A percentile compares a stretch with the other conserved stretches of the same genome.
These are phyloP conservation scores for Microchrysa polita DNA, from an alignment of 2,888 invertebrate species.

Conservation along the genomic window DNA sequence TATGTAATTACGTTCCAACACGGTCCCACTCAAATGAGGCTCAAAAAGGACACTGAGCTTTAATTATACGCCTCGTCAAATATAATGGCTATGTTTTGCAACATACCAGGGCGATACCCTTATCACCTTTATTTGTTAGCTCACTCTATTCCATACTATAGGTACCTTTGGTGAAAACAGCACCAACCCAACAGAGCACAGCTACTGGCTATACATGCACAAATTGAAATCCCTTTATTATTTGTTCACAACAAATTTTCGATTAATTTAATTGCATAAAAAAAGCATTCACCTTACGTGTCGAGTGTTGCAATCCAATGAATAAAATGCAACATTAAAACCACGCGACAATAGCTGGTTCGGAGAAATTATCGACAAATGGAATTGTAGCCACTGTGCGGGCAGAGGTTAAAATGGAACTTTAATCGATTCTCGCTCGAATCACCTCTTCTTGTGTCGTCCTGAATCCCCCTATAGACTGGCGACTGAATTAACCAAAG, in stretches of 20 bases:
- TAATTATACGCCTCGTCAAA: slow-evolving; percentile 14
- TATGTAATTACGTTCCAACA: slow-evolving; percentile 17
- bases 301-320: slow-evolving; percentile 13
- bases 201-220: not conserved
- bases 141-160: not conserved
- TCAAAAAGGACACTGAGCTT: slow-evolving; percentile 30
- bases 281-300: not conserved
- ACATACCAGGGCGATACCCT: not conserved
- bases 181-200: not conserved
- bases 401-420: slow-evolving; percentile 33
- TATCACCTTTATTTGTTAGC: slow-evolving; percentile 5
- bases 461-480: no score
- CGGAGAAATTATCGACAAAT: not conserved
- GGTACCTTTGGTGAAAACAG: not conserved
- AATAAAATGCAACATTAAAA: slow-evolving; percentile 34
- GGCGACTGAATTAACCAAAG: no score
- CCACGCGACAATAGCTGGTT: slow-evolving; percentile 7
- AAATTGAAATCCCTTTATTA: not conserved
- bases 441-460: not conserved
- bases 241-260: slow-evolving; percentile 40
- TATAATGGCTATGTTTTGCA: not conserved
- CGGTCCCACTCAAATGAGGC: slow-evolving; percentile 4
- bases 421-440: slow-evolving; percentile 35
- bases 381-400: slow-evolving; percentile 7
- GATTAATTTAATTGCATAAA: slow-evolving; percentile 43